These are phyloP conservation scores for Nesospiza acunhae DNA, from an alignment of 2,113 vertebrate genomes.

Conservation along the genomic window DNA sequence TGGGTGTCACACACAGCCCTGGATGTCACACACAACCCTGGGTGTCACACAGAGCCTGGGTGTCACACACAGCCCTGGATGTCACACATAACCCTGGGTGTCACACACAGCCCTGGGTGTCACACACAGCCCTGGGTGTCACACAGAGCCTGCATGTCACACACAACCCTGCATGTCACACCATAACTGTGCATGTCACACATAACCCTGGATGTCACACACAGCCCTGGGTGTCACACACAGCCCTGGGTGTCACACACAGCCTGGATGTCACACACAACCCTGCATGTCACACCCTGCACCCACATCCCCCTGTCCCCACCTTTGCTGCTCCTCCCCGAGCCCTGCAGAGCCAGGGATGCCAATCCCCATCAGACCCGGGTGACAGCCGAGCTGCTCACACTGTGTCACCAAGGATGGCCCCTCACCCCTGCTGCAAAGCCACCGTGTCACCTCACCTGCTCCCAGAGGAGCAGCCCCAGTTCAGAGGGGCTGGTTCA, in stretches of 20 bases:
- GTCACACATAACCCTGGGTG: background rate
- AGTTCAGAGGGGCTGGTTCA: background rate
- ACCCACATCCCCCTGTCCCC: background rate
- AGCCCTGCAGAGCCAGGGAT: background rate
- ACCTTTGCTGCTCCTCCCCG: background rate
- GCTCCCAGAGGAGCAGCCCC: background rate
- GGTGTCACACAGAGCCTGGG: background rate
- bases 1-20: background rate
- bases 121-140: background rate
- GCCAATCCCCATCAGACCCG: rapidly evolving
- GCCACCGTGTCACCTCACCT: rapidly evolving
- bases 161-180: background rate
- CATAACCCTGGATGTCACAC: background rate
- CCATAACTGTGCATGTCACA: too few species aligned
- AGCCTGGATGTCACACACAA: background rate
- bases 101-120: background rate
- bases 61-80: rapidly evolving
- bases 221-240: too few species aligned
- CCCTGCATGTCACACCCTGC: background rate
- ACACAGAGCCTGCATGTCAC: background rate
- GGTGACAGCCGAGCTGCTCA: rapidly evolving
- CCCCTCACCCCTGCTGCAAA: background rate
- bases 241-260: background rate
- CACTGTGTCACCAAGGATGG: rapidly evolving
- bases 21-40: background rate